phyloP scores from a whole-genome alignment of 2,888 invertebrate genomes.

The Gari tellinella region DNA sequence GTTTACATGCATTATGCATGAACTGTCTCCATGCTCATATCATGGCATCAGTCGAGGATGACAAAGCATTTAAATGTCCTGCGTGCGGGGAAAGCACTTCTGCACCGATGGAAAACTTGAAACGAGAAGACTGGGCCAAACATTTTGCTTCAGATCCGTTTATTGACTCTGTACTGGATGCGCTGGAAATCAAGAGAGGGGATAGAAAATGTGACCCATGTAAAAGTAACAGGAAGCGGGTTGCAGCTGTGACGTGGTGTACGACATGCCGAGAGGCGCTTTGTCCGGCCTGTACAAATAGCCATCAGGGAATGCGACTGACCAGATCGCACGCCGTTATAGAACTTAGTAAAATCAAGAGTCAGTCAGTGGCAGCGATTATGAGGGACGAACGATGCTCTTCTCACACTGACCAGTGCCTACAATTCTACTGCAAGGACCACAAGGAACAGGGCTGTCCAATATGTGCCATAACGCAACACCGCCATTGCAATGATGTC shows the following conservation, averaged over 20 bases:
- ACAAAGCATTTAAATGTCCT: conserved; percentile 43
- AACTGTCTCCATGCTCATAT: conserved; percentile 51
- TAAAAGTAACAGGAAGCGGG: conserved; percentile 31
- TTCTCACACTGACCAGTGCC: conserved; percentile 49
- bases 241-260: conserved; percentile 52
- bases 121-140: conserved; percentile 54
- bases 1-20: conserved; percentile 55
- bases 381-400: conserved; percentile 50
- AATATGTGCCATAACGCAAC: conserved; percentile 52
- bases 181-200: conserved; percentile 42
- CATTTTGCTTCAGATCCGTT: conserved; percentile 45
- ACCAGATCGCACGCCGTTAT: conserved; percentile 42
- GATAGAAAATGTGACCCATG: conserved; percentile 59
- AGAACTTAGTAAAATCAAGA: conserved; percentile 45
- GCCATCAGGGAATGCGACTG: conserved; percentile 53
- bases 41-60: conserved; percentile 25
- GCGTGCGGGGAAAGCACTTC: conserved; percentile 40
- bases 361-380: conserved; percentile 54
- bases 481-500: conserved; percentile 46
- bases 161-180: conserved; percentile 51
- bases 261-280: conserved; percentile 54
- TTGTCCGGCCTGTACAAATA: conserved; percentile 45
- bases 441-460: conserved; percentile 53
- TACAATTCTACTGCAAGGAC: conserved; percentile 54
- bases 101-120: conserved; percentile 19